Base-by-base conservation (phyloP, 2,888 invertebrate species). In the Ischnura elegans region DNA sequence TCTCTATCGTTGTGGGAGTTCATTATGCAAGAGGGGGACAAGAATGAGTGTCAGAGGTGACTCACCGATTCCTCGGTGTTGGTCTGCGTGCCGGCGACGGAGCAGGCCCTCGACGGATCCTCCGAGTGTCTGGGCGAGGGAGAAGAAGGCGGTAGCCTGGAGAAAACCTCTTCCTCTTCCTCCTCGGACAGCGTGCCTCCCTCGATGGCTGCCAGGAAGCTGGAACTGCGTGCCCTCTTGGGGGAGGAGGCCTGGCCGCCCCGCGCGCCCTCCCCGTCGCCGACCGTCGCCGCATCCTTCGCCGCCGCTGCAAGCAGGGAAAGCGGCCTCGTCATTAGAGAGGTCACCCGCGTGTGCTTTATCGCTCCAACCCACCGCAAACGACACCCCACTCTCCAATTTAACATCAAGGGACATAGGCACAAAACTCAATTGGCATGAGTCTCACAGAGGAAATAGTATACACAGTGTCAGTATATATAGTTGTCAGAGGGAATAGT, bases 171-270 rank as follows among this genome's bases (percentile, higher is more conserved):
- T 21, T 87, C 87, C 42, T 51, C 93, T 47, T 93, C 93, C 21
- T n/a, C 29, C 47, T 76, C 93, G n/a, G 36, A 36, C 2, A 47
- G 46, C 42, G 76, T 43, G 19, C 61, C 93, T 4, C 93, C 93
- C 55, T 93, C 87, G 93, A 94, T 94, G 93, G 94, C 94, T 19
- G 94, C 93, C 51, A 94, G 66, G 85, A 94, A 94, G 93, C 94
- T 94, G 76, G 87, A 94, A 51, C 94, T 94, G 10, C 94, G 93
- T 36, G 93, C 90, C 51, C 94, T 76, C 93, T 94, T 94, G 42
- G 94, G 94, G 25, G 94, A 94, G 5, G 76, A 46, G 10, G 85
- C 16, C 42, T 13, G 43, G 29, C 25, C 42, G 19, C 43, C 61
- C 55, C 2, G 21, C 43, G 61, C 42, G n/a, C 66, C 36, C 42